phyloP scores from a whole-genome alignment of 2,888 invertebrate species.

The Macrosiphum euphorbiae region DNA sequence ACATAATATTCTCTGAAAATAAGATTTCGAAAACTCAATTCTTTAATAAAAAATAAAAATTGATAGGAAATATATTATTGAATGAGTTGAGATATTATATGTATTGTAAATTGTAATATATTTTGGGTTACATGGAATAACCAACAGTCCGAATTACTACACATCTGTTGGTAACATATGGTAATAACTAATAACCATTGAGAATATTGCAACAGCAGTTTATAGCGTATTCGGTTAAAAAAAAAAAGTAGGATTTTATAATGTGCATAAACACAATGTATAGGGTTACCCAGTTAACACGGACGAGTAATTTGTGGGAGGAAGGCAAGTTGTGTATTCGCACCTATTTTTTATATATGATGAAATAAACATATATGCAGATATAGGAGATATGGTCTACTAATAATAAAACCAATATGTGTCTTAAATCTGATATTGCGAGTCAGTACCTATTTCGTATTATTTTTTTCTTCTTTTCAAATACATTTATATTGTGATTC shows the following conservation, averaged over 20 bases:
- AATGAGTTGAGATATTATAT: neutral
- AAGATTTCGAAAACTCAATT: neutral
- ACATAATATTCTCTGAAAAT: neutral
- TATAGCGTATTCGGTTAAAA: neutral
- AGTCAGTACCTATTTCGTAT: neutral
- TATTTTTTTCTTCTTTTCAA: neutral
- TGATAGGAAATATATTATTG: neutral
- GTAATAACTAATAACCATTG: neutral
- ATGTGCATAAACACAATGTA: neutral
- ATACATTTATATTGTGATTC: neutral
- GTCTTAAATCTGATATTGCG: neutral
- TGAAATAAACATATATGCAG: neutral
- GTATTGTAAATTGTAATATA: neutral
- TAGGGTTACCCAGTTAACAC: neutral
- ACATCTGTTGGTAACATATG: neutral
- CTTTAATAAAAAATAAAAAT: neutral
- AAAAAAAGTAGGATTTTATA: neutral
- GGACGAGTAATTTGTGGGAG: neutral
- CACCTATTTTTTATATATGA: neutral
- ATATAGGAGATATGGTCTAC: neutral
- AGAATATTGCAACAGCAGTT: neutral
- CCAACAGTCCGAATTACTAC: neutral
- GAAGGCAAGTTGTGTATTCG: neutral
- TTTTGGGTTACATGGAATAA: neutral
- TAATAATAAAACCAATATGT: neutral